Percentiles rank a stretch among this genome's conserved stretches.
Evolutionary conservation across 2,797 vertebrate species (phyloP).

Genomic region (Echiichthys vipera): DNA sequence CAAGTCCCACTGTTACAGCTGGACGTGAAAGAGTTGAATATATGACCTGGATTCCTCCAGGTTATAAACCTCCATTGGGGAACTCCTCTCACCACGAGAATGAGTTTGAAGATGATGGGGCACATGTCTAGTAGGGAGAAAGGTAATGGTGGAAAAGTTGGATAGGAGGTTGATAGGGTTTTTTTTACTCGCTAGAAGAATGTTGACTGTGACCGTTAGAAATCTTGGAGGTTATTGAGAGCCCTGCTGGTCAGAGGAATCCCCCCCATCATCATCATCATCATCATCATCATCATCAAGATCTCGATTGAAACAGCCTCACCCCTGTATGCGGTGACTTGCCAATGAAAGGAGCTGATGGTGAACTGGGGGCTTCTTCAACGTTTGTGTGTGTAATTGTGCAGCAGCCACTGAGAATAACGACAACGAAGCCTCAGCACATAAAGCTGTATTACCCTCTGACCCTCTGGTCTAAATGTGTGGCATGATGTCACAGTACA

Average conservation of each 20-base stretch:
- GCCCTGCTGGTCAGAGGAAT: constrained; percentile 22
- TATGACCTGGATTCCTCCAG: not conserved
- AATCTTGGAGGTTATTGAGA: constrained; percentile 29
- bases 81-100: constrained; percentile 27
- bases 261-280: too few relatives aligned
- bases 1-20: not conserved
- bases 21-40: not conserved
- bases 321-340: constrained; percentile 38
- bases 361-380: constrained; percentile 31
- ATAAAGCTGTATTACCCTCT: constrained; percentile 65
- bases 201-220: not conserved
- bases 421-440: constrained; percentile 60
- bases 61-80: constrained; percentile 1
- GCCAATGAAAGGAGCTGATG: constrained; percentile 19
- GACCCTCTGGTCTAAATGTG: constrained; percentile 70
- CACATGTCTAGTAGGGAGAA: constrained; percentile 40
- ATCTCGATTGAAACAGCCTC: constrained; percentile 33
- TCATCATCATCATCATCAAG: not conserved
- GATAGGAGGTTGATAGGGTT: constrained; percentile 8
- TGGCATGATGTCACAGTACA: constrained; percentile 70
- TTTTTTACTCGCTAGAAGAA: constrained; percentile 23
- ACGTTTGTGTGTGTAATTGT: constrained; percentile 18
- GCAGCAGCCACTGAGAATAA: constrained; percentile 58
- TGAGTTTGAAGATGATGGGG: constrained; percentile 40
- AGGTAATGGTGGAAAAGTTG: constrained; percentile 40